phyloP scores from a whole-genome alignment of 64 coral and sea anemone species.

The Acropora yongei region DNA sequence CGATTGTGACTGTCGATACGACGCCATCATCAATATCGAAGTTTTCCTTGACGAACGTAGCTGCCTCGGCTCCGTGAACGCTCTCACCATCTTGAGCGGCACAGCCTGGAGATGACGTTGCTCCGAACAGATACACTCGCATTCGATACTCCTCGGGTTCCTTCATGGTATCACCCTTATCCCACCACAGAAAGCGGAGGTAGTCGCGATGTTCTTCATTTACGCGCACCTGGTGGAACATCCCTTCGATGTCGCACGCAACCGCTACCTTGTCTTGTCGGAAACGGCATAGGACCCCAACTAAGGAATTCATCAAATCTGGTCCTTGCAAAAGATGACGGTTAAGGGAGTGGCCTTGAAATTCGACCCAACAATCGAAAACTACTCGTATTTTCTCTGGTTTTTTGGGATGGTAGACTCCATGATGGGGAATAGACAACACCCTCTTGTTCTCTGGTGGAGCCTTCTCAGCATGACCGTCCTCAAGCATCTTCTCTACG shows the following conservation, averaged over 20 bases:
- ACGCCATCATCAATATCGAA: slow-evolving; percentile 20
- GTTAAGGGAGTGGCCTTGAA: neutral
- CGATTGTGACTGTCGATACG: neutral
- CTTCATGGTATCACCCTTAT: slow-evolving; percentile 2
- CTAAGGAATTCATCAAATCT: neutral
- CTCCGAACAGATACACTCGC: slow-evolving; percentile 30
- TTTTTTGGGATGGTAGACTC: too few species aligned
- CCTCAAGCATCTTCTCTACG: neutral
- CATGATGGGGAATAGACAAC: neutral
- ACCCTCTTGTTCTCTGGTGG: neutral
- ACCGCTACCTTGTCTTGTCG: neutral
- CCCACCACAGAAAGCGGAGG: slow-evolving; percentile 18
- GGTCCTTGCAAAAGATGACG: neutral
- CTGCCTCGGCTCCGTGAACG: slow-evolving; percentile 4
- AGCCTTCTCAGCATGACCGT: neutral
- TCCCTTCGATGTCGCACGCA: slow-evolving; percentile 9
- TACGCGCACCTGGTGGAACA: slow-evolving; percentile 8
- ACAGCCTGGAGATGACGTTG: slow-evolving; percentile 19
- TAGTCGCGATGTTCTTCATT: slow-evolving; percentile 8
- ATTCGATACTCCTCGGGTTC: slow-evolving; percentile 33
- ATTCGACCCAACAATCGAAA: neutral
- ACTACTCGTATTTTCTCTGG: too few species aligned
- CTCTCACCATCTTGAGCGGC: slow-evolving; percentile 34
- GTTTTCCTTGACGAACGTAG: slow-evolving; percentile 2
- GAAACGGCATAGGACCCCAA: neutral